Conservation (phyloP, 2,888 invertebrate species). For the Oscheius sp. region DNA sequence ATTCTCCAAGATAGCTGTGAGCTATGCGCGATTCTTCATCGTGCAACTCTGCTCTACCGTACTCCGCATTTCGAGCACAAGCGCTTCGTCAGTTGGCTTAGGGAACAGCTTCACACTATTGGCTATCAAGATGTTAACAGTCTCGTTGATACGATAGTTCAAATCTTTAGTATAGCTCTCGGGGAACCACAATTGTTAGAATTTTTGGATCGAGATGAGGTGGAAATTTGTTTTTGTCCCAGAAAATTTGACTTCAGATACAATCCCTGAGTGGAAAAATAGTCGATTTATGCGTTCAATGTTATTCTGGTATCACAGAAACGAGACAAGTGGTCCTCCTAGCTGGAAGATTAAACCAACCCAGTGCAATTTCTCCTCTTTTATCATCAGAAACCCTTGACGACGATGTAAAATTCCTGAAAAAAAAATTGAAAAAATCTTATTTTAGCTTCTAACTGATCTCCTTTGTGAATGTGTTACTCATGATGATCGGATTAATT, state of each 20-base stretch:
- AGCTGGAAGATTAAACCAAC: slow-evolving; percentile 57
- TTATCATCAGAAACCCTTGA: slow-evolving; percentile 46
- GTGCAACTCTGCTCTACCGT: slow-evolving; percentile 54
- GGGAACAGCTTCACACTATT: slow-evolving; percentile 27
- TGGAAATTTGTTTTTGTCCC: not conserved
- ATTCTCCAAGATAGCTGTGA: slow-evolving; percentile 66
- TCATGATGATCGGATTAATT: slow-evolving; percentile 48
- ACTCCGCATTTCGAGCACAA: slow-evolving; percentile 56
- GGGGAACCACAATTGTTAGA: slow-evolving; percentile 46
- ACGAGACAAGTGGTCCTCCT: slow-evolving; percentile 42
- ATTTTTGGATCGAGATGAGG: slow-evolving; percentile 37
- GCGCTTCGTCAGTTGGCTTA: slow-evolving; percentile 54
- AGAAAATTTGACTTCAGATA: slow-evolving; percentile 26
- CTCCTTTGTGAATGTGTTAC: slow-evolving; percentile 49
- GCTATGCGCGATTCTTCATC: slow-evolving; percentile 60
- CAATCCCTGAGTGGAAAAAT: slow-evolving; percentile 36
- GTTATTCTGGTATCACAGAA: slow-evolving; percentile 38
- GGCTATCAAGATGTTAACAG: slow-evolving; percentile 5
- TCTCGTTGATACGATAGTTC: slow-evolving; percentile 24
- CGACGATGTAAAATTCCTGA: slow-evolving; percentile 36
- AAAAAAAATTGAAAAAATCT: no score
- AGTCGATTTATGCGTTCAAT: slow-evolving; percentile 48
- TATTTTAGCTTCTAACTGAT: slow-evolving; percentile 33
- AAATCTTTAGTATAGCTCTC: slow-evolving; percentile 35
- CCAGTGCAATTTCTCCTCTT: slow-evolving; percentile 50